Base-by-base conservation (phyloP, 1,140 invertebrate species). In the Atta colombica region DNA sequence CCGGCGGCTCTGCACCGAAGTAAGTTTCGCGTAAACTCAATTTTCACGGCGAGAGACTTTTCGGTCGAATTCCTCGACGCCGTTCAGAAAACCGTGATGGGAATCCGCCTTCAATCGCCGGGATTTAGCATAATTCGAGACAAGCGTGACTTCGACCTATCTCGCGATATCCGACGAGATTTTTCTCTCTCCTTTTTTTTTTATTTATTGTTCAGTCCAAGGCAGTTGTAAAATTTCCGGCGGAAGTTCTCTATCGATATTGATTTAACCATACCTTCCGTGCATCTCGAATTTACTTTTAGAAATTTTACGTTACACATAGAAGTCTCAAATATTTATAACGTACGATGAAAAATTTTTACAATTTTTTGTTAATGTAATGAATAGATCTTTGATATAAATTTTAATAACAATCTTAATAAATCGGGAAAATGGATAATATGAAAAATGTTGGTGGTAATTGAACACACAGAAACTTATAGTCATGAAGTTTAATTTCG, bases 21-120 rank as follows among this genome's bases (percentile, higher is more conserved):
- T 58, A 87, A 90, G 68, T 90, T 87, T 87, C 89, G 77, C 88
- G 77, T 87, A 89, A 90, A 90, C 89, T 90, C 89, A 74, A 90
- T 90, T 90, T 89, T 82, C 89, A 21, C 88, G n/a, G 72, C 77
- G 25, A 75, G 69, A 51, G 77, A 74, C 72, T 88, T 58, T 69
- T 71, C 61, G 74, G 63, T 53, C 60, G 53, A 49, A 77, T 85
- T 78, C 86, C 14, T 55, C 69, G 39, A 31, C 63, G 53, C 25
- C 35, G 72, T 78, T 69, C 45, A 7, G 31, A 35, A 84, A 89
- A 55, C 85, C 89, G 88, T 89, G 89, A 89, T 85, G 58, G 72
- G 88, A 90, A 90, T 90, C 72, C 55, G 53, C 65, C 58, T 78
- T n/a, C 72, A 74, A 65, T 78, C 66, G 89, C 65, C 45, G 65